Evolutionary conservation across 2,888 invertebrate species (phyloP).

Genomic region (Heliconius charithonia): DNA sequence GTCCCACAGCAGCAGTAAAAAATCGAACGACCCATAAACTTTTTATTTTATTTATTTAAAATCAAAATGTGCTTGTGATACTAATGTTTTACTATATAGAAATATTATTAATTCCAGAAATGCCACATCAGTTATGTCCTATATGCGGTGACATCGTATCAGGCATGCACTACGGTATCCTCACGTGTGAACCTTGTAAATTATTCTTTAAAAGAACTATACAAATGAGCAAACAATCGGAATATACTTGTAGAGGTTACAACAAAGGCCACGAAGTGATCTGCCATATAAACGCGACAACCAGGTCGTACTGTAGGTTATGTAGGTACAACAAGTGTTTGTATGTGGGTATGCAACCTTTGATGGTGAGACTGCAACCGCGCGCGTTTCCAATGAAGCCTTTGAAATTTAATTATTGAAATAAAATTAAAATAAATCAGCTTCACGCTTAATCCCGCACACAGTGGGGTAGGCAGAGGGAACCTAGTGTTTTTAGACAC

Average conservation of each 20-base stretch:
- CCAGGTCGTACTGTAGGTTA: slow-evolving; percentile 59
- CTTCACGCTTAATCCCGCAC: too few species aligned
- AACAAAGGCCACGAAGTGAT: background rate
- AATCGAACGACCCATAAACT: too few species aligned
- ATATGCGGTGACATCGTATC: slow-evolving; percentile 60
- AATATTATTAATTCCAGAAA: background rate
- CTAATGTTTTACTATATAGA: background rate
- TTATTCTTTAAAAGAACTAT: slow-evolving; percentile 65
- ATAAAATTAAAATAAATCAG: too few species aligned
- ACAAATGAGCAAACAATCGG: slow-evolving; percentile 52
- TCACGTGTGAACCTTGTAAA: slow-evolving; percentile 66
- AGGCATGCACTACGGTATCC: slow-evolving; percentile 62
- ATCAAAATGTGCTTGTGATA: too few species aligned
- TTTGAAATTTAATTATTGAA: background rate
- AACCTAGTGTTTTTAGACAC: too few species aligned
- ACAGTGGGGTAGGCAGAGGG: too few species aligned
- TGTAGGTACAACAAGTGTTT: slow-evolving; percentile 61
- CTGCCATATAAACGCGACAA: slow-evolving; percentile 55
- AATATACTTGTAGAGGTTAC: slow-evolving; percentile 55
- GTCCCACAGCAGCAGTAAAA: too few species aligned
- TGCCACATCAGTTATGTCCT: slow-evolving; percentile 51
- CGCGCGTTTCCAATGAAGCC: background rate
- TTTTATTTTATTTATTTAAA: too few species aligned
- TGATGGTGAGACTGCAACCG: slow-evolving; percentile 50
- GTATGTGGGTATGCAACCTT: slow-evolving; percentile 56